phyloP scores from a whole-genome alignment of 2,113 vertebrate species.

The Bucco capensis region DNA sequence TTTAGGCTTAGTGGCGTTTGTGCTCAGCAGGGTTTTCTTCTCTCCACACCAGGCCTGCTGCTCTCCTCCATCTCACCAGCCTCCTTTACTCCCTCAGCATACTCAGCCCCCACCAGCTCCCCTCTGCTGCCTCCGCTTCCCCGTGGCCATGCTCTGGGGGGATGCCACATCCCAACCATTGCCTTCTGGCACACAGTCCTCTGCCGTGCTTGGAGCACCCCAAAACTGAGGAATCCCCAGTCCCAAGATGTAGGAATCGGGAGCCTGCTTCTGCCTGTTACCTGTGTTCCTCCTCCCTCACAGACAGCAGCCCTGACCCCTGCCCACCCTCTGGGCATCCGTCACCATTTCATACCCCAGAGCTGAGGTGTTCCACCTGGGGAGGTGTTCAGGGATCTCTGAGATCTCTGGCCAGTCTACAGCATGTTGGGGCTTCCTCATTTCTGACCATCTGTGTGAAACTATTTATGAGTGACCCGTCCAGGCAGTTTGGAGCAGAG shows the following conservation, averaged over 20 bases:
- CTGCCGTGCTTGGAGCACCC: rapidly evolving
- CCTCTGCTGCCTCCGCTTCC: not conserved
- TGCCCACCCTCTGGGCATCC: not conserved
- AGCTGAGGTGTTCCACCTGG: rapidly evolving
- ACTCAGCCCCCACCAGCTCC: not conserved
- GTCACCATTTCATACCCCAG: rapidly evolving
- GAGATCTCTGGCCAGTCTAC: not conserved
- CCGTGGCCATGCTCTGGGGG: rapidly evolving
- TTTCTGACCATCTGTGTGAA: rapidly evolving
- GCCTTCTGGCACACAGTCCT: rapidly evolving
- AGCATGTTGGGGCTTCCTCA: not conserved
- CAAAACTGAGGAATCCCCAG: not conserved
- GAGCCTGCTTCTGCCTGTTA: not conserved
- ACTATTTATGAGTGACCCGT: rapidly evolving
- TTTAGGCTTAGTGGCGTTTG: not conserved
- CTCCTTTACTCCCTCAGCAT: not conserved
- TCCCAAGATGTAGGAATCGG: rapidly evolving
- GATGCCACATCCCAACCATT: not conserved
- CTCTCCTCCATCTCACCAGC: not conserved
- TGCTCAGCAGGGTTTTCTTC: not conserved
- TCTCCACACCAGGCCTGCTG: not conserved
- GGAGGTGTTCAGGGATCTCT: not conserved
- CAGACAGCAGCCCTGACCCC: not conserved
- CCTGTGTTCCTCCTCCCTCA: not conserved
- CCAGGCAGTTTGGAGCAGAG: not conserved